A percentile compares a stretch with the other conserved stretches of the same genome.
Evolutionary conservation across 2,888 invertebrate species (phyloP).

Genomic region (Thymelicus sylvestris): DNA sequence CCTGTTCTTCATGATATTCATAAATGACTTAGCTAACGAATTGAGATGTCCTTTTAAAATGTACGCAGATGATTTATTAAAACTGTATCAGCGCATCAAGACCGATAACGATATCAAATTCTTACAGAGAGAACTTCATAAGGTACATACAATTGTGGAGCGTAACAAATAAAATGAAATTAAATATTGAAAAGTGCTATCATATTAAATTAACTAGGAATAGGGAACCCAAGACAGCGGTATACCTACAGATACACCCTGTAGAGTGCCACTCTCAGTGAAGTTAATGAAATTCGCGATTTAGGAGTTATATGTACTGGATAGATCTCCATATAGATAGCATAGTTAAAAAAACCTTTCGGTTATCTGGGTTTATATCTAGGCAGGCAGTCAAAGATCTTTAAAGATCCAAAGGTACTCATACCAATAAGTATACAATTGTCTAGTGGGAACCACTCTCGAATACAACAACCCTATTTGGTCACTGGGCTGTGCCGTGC

Average conservation of each 20-base stretch:
- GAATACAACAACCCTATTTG: neutral
- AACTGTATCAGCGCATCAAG: neutral
- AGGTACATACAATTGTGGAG: neutral
- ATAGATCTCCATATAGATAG: neutral
- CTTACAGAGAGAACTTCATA: neutral
- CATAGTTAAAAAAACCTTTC: conserved; percentile 1
- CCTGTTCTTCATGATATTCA: neutral
- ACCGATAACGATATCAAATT: neutral
- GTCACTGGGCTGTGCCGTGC: neutral
- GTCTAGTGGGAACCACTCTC: neutral
- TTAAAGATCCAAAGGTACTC: neutral
- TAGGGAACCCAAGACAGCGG: neutral
- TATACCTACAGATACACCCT: neutral
- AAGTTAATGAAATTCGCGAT: neutral
- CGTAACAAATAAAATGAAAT: neutral
- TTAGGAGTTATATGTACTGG: neutral
- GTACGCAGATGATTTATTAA: conserved; percentile 18
- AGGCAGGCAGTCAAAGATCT: neutral
- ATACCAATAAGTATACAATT: conserved; percentile 8
- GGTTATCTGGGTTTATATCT: neutral
- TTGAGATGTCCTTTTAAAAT: conserved; percentile 7
- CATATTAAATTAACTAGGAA: neutral
- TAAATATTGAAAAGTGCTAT: conserved; percentile 1
- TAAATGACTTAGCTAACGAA: conserved; percentile 24
- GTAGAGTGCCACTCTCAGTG: neutral